These are phyloP conservation scores for Drosophila nigricruria DNA, from an alignment of 2,888 invertebrate species.

Conservation along the genomic window DNA sequence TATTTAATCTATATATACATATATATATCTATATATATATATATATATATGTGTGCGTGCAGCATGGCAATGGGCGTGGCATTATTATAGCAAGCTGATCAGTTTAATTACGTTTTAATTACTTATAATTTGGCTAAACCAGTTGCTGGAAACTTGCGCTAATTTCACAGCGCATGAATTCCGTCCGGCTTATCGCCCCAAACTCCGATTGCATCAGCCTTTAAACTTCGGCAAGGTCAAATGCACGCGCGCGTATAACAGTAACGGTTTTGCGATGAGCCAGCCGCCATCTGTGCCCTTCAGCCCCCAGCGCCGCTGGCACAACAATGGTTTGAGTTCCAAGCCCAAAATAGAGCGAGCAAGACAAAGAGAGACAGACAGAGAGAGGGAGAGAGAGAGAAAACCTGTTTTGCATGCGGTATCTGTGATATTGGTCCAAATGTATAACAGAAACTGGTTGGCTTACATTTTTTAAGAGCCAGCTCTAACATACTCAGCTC, in stretches of 20 bases:
- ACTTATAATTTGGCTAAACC: conserved; percentile 6
- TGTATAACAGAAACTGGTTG: conserved; percentile 47
- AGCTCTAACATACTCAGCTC: neutral
- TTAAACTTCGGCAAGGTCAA: conserved; percentile 63
- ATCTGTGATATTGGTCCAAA: conserved; percentile 14
- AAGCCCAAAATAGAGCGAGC: conserved; percentile 1
- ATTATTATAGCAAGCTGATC: neutral
- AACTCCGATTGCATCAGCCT: conserved; percentile 55
- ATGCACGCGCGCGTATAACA: conserved; percentile 54
- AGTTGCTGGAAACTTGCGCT: conserved; percentile 6
- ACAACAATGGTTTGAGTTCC: conserved; percentile 3
- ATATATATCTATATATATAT: neutral
- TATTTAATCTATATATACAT: neutral
- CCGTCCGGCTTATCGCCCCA: conserved; percentile 1
- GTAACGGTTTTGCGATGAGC: conserved; percentile 23
- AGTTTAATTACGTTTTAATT: conserved; percentile 9
- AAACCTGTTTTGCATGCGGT: conserved; percentile 45
- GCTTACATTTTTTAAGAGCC: conserved; percentile 36
- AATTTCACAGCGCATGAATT: conserved; percentile 9
- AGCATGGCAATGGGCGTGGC: neutral
- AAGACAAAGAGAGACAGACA: neutral
- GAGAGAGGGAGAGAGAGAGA: neutral
- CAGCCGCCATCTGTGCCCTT: conserved; percentile 13
- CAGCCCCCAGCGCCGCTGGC: neutral
- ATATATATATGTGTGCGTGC: neutral